Evolutionary conservation across 2,113 vertebrate genomes (phyloP).

Genomic region (Eretmochelys imbricata): DNA sequence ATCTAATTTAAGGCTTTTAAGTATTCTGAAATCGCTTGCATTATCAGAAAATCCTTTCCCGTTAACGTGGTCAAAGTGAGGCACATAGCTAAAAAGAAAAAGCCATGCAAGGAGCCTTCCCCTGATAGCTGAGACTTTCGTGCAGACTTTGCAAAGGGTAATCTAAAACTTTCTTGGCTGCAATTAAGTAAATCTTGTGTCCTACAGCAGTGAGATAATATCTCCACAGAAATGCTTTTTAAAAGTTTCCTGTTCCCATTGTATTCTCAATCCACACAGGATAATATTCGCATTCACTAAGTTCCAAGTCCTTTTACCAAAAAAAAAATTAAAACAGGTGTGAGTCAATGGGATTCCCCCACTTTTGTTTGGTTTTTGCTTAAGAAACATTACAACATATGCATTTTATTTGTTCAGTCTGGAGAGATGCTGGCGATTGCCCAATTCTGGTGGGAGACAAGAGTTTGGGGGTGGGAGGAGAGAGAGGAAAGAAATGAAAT

Average conservation of each 20-base stretch:
- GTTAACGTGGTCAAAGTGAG: neutral
- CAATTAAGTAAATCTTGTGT: slow-evolving; percentile 69
- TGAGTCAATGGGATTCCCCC: slow-evolving; percentile 71
- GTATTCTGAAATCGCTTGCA: slow-evolving; percentile 24
- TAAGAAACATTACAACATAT: neutral
- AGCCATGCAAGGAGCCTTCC: slow-evolving; percentile 32
- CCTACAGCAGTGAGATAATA: slow-evolving; percentile 70
- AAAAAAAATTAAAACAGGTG: slow-evolving; percentile 59
- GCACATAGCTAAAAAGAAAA: slow-evolving; percentile 4
- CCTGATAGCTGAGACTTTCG: slow-evolving; percentile 38
- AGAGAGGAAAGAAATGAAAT: neutral
- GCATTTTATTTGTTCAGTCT: neutral
- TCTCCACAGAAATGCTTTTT: slow-evolving; percentile 72
- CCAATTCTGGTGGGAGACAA: neutral
- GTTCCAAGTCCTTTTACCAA: slow-evolving; percentile 13
- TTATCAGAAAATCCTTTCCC: slow-evolving; percentile 36
- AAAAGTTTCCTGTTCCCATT: slow-evolving; percentile 64
- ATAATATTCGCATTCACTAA: slow-evolving; percentile 67
- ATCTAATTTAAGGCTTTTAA: slow-evolving; percentile 69
- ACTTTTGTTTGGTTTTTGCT: slow-evolving; percentile 45
- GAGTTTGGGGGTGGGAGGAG: neutral
- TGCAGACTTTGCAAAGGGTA: slow-evolving; percentile 57
- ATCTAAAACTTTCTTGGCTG: slow-evolving; percentile 70
- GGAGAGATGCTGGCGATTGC: neutral
- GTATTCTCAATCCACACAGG: slow-evolving; percentile 53